phyloP scores from a whole-genome alignment of 1,140 invertebrate genomes.

The Phocides pigmalion region DNA sequence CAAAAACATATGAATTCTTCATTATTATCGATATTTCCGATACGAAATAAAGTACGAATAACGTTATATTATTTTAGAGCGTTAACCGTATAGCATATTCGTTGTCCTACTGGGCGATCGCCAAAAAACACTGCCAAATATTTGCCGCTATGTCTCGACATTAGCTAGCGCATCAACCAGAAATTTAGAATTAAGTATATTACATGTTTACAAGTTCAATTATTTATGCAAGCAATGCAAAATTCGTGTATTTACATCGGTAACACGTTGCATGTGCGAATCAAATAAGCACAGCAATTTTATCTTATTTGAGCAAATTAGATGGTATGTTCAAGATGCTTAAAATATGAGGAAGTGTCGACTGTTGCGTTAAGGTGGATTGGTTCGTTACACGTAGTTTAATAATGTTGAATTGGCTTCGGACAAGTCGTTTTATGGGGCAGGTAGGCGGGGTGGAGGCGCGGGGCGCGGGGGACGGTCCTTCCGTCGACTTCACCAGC shows the following conservation, averaged over 20 bases:
- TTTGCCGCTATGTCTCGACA: conserved; percentile 54
- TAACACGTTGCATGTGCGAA: conserved; percentile 6
- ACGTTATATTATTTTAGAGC: conserved; percentile 15
- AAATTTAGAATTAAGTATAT: conserved; percentile 35
- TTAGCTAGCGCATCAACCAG: conserved; percentile 43
- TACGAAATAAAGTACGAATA: conserved; percentile 20
- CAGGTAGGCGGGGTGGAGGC: conserved; percentile 52
- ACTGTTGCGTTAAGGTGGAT: conserved; percentile 5
- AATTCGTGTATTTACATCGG: conserved; percentile 1
- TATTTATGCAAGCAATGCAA: conserved; percentile 33
- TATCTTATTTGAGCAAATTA: conserved; percentile 13
- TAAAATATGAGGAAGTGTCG: conserved; percentile 29
- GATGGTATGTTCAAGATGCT: conserved; percentile 1
- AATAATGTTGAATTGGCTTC: conserved; percentile 49
- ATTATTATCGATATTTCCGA: not conserved
- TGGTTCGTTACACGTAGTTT: conserved; percentile 31
- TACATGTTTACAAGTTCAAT: conserved; percentile 21
- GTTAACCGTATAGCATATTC: conserved; percentile 29
- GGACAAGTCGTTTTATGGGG: conserved; percentile 59
- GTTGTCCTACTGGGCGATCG: conserved; percentile 53
- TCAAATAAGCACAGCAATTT: conserved; percentile 21
- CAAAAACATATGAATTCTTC: too few relatives aligned
- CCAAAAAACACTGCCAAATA: conserved; percentile 70
- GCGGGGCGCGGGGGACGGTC: conserved; percentile 40
- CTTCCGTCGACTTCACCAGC: conserved; percentile 71